phyloP scores from a whole-genome alignment of 2,797 vertebrate genomes.

The Scolopax rusticola region DNA sequence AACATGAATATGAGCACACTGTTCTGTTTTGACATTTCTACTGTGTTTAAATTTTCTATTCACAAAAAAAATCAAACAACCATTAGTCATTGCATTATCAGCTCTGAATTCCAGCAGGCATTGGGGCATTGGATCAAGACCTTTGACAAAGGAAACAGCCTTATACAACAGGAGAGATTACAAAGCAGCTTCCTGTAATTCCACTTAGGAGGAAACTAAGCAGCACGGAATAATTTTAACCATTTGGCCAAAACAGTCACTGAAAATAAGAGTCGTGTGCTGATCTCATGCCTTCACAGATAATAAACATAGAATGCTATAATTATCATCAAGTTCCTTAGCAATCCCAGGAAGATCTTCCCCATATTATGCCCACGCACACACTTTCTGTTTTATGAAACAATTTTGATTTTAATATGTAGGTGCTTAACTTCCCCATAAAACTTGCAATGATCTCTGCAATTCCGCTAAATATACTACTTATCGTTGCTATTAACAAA shows the following conservation, averaged over 20 bases:
- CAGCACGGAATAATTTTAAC: background rate
- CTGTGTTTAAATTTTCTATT: background rate
- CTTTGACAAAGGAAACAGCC: background rate
- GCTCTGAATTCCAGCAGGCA: background rate
- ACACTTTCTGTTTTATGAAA: background rate
- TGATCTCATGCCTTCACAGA: background rate
- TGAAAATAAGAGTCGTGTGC: background rate
- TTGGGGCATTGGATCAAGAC: background rate
- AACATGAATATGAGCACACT: background rate
- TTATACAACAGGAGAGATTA: background rate
- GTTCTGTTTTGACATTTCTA: background rate
- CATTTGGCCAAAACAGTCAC: background rate
- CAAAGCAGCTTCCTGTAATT: background rate
- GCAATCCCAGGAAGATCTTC: background rate
- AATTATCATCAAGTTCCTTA: background rate
- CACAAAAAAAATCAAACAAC: background rate
- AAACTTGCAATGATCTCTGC: background rate
- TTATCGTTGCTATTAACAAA: background rate
- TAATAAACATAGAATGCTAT: background rate
- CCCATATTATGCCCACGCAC: background rate
- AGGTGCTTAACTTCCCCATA: background rate
- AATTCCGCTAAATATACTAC: background rate
- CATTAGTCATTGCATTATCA: background rate
- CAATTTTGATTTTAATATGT: background rate
- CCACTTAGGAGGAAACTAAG: background rate